Evolutionary conservation across 2,113 vertebrate species (phyloP), one percentile per base, ranked within the genome.

Genomic region (Lagopus leucura): DNA sequence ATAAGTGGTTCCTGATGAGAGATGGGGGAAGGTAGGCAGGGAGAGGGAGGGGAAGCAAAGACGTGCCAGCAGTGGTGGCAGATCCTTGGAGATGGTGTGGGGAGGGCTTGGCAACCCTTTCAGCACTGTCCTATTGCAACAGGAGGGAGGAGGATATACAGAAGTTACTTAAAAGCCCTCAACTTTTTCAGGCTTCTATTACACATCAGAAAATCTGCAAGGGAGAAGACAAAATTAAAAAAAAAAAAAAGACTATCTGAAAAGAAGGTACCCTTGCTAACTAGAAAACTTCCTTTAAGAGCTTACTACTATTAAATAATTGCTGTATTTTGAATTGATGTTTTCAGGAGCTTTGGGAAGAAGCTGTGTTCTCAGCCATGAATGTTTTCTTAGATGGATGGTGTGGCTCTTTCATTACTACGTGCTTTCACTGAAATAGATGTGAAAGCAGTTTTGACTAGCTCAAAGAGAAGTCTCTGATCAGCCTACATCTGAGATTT

Each of bases 101-200:
- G 85, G 82, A 73, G 94, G 93, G 92, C 66, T 92, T 93, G 88
- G 17, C 93, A 77, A 48, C 70, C 5, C 32, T 86, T 80, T 83
- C 57, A 63, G 69, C 30, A 22, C 80, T 84, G 81, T 91, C 88
- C 63, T 93, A 88, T 96, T 92, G 81, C 93, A 86, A 88, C 76
- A 93, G 57, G 93, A 94, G 54, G 94, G 88, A 91, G 94, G 86
- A 95, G 90, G 89, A 85, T 86, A 92, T 92, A 89, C 61, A 74
- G 94, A 96, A 92, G 77, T 90, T 97, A 96, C 87, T 98, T 98
- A 98, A 97, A 93, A 90, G n/a, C 92, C 82, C 45, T 83, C 47
- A 89, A 45, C 71, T 94, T 96, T 95, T 69, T 27, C 34, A 89
- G 82, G 50, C 42, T 93, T 91, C 72, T 12, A 7, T 58, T 90